phyloP scores from a whole-genome alignment of 1,140 invertebrate species.

The Geopemphigus sp. region DNA sequence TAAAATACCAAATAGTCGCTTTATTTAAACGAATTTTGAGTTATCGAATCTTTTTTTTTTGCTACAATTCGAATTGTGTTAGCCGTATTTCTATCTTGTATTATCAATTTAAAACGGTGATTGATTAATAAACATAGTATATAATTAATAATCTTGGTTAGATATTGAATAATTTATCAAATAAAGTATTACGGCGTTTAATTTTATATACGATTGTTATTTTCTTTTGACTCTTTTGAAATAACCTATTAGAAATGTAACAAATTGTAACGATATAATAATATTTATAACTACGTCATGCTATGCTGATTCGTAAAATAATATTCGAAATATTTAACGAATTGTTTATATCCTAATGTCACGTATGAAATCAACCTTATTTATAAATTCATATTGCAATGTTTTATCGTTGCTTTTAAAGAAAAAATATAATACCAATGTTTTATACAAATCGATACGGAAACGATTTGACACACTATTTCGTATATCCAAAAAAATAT shows the following conservation, averaged over 20 bases:
- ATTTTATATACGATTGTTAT: not conserved
- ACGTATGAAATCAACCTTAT: not conserved
- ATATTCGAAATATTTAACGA: not conserved
- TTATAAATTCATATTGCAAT: not conserved
- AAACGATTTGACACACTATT: constrained; percentile 1
- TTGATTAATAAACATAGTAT: too few species aligned
- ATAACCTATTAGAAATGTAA: not conserved
- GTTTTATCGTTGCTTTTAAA: not conserved
- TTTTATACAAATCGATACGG: constrained; percentile 22
- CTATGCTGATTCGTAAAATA: too few species aligned
- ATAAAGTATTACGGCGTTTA: not conserved
- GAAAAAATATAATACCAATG: not conserved
- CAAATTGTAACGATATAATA: not conserved
- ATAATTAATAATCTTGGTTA: constrained; percentile 1
- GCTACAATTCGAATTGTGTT: too few species aligned
- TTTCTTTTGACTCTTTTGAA: not conserved
- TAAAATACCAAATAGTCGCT: too few species aligned
- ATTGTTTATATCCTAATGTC: constrained; percentile 17
- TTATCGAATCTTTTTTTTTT: too few species aligned
- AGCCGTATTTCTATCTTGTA: too few species aligned
- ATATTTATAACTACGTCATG: not conserved
- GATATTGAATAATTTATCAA: constrained; percentile 2
- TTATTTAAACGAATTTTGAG: too few species aligned
- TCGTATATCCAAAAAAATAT: not conserved
- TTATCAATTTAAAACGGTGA: too few species aligned